Percentiles rank a stretch among this genome's conserved stretches.
Conservation (phyloP, 1,140 invertebrate genomes). For the Littorina saxatilis region DNA sequence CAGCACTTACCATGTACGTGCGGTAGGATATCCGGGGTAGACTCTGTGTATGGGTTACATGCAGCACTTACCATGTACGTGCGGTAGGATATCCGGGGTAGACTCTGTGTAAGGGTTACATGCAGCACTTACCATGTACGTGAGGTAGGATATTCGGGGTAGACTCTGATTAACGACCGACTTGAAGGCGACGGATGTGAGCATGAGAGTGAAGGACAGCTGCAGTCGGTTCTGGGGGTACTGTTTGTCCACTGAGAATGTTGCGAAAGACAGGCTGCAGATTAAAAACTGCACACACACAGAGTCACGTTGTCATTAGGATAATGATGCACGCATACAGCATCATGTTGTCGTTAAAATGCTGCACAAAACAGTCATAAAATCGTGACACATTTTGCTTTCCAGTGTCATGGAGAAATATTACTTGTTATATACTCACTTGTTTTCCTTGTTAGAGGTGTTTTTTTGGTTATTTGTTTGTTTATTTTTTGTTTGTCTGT, state of each 20-base stretch:
- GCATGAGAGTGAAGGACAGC: constrained; percentile 68
- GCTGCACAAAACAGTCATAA: no score
- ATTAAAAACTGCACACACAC: constrained; percentile 66
- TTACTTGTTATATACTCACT: no score
- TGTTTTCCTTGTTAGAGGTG: no score
- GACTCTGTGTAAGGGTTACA: no score
- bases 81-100: no score
- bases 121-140: constrained; percentile 70
- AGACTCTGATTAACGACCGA: constrained; percentile 75
- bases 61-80: background rate
- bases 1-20: constrained; percentile 70
- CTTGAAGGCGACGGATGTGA: constrained; percentile 73
- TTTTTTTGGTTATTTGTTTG: no score
- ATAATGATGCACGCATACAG: background rate
- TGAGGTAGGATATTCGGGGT: constrained; percentile 74
- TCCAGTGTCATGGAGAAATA: no score
- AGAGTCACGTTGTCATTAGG: background rate
- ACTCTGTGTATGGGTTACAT: no score
- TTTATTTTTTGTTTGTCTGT: no score
- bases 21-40: constrained; percentile 65
- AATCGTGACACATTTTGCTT: no score
- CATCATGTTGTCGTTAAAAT: no score
- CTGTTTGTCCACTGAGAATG: constrained; percentile 73
- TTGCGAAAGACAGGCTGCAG: constrained; percentile 74
- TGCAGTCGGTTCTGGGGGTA: constrained; percentile 73